Evolutionary conservation across 2,888 invertebrate genomes (phyloP).

Genomic region (Agriopis aurantiaria): DNA sequence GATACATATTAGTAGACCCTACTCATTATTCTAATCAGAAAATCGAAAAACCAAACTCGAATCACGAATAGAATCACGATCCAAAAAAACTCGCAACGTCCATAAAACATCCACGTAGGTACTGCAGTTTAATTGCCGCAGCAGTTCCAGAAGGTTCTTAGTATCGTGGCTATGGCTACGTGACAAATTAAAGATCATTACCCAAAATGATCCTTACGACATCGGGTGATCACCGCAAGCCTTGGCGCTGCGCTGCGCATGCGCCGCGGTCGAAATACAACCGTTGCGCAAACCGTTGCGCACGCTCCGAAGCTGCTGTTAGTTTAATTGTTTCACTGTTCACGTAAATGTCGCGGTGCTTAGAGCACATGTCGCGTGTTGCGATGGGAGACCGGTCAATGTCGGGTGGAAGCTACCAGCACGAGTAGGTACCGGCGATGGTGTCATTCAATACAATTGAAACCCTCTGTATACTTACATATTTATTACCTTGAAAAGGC

Average conservation of each 20-base stretch:
- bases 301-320: slow-evolving; percentile 25
- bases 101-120: neutral
- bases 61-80: no score
- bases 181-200: slow-evolving; percentile 36
- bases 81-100: no score
- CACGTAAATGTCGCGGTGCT: slow-evolving; percentile 31
- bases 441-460: no score
- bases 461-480: no score
- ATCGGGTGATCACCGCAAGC: slow-evolving; percentile 46
- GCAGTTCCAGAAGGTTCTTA: neutral
- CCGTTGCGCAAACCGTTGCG: slow-evolving; percentile 42
- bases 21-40: no score
- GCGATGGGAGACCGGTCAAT: slow-evolving; percentile 27
- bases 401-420: neutral
- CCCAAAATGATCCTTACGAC: slow-evolving; percentile 36
- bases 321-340: slow-evolving; percentile 38
- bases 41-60: no score
- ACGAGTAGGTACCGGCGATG: no score
- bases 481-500: neutral
- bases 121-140: neutral
- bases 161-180: slow-evolving; percentile 15
- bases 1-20: no score
- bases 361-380: slow-evolving; percentile 11
- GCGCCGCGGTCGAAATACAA: slow-evolving; percentile 32
- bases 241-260: slow-evolving; percentile 34